These are phyloP conservation scores for Ormyrus pomaceus DNA, from an alignment of 2,888 invertebrate genomes.

Conservation along the genomic window DNA sequence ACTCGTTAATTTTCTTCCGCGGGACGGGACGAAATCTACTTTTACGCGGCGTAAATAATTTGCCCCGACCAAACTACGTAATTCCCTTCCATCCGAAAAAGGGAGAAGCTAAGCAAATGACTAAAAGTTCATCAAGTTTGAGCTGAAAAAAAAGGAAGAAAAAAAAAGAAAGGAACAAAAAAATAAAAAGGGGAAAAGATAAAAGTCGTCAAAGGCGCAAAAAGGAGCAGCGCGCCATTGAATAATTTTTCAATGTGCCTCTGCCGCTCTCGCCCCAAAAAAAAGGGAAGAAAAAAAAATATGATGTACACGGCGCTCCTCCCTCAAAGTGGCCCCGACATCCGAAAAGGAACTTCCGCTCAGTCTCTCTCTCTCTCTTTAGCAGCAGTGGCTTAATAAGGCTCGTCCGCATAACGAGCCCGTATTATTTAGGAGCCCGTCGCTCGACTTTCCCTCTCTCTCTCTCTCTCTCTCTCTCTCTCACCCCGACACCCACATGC, in stretches of 20 bases:
- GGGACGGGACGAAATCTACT: background rate
- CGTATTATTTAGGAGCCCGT: constrained; percentile 32
- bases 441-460: background rate
- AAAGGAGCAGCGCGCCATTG: constrained; percentile 1
- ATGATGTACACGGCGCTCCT: background rate
- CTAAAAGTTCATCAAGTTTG: constrained; percentile 27
- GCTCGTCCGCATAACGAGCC: constrained; percentile 20
- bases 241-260: constrained; percentile 23
- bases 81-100: background rate
- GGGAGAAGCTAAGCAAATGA: background rate
- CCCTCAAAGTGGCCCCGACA: background rate
- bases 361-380: background rate
- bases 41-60: background rate
- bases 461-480: background rate
- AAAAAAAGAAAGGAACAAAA: too few species aligned
- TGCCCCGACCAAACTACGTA: background rate
- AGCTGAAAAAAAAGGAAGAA: constrained; percentile 1
- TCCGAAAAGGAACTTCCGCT: background rate
- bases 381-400: constrained; percentile 23
- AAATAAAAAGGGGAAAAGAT: too few species aligned
- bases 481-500: background rate
- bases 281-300: background rate
- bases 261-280: background rate
- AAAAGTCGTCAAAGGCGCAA: too few species aligned
- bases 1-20: too few species aligned